Evolutionary conservation across 37 sponge, comb jelly and placozoan genomes (phyloP), one percentile per base, ranked within the genome.

Genomic region (Haliclona indistincta): DNA sequence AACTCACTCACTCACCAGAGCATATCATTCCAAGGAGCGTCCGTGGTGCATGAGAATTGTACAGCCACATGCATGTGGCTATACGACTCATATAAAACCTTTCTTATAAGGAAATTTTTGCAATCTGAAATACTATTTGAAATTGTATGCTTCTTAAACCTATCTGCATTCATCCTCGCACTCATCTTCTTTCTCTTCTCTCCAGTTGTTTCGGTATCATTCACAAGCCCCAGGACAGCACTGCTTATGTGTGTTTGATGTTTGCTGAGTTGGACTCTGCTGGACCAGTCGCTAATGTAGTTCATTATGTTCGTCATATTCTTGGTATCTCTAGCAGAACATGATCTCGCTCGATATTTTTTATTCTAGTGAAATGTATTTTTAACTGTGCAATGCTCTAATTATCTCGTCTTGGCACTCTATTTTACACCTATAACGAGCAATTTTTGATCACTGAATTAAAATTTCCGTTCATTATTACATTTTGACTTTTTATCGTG

Each of bases 121-220:
- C 34, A 25, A 4, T 64, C 34, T 33, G 34, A 36, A 64, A 13
- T 30, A 8, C 35, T 4, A 22, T 64, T 33, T 3, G 33, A 35
- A 35, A 35, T 30, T 13, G 65, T 64, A 4, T 11, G n/a, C n/a
- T n/a, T n/a, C n/a, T n/a, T n/a, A n/a, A n/a, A n/a, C n/a, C n/a
- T n/a, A n/a, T n/a, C n/a, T n/a, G n/a, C n/a, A n/a, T n/a, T n/a
- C n/a, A n/a, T n/a, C n/a, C n/a, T 3, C 35, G 30, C 45, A 68
- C 19, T 44, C 38, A 43, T 38, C 41, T 38, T 25, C 45, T 38
- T 2, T 38, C 6, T 4, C 54, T 52, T n/a, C 38, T 6, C 25
- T 54, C 0, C 67, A 93, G 94, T 43, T 87, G 88, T 73, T 93
- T 93, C 84, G 94, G 94, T 25, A 51, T 93, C 44, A 77, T 93